Evolutionary conservation across 2,888 invertebrate genomes (phyloP), one percentile per base, ranked within the genome.

Genomic region (Gerosis bhagava): DNA sequence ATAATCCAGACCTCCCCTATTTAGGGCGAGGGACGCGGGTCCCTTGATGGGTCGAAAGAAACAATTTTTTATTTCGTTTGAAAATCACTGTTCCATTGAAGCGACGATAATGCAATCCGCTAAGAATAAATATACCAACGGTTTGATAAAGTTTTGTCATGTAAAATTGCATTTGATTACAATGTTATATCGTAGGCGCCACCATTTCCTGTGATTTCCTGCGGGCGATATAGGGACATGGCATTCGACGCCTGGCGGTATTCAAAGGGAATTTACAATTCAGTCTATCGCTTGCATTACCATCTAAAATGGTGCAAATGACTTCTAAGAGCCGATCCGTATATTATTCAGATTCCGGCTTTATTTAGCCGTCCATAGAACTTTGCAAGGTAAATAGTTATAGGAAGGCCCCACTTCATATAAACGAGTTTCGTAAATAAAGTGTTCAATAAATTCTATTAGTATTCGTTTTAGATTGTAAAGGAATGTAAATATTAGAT

Each of bases 91-190:
- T n/a, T n/a, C n/a, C n/a, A n/a, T n/a, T n/a, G n/a, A n/a, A n/a
- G n/a, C n/a, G n/a, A n/a, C n/a, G n/a, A n/a, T n/a, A n/a, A n/a
- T n/a, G n/a, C n/a, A n/a, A n/a, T n/a, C n/a, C n/a, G n/a, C n/a
- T n/a, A n/a, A n/a, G n/a, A n/a, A n/a, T n/a, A 42, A 46, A 51
- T 58, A 53, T 56, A 32, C 35, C 57, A 25, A 40, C 61, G 65
- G 61, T 61, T 56, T 40, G 65, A 73, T 72, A 71, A 63, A 62
- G 65, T 55, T 63, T 79, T 78, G 75, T 79, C 63, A 78, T 78
- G 78, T 67, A 72, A 79, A 78, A 71, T 63, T 65, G 61, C 57
- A 61, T 40, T 42, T 58, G 64, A 65, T 68, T 41, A 42, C 32
- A 57, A 44, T 48, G 63, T 39, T 19, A 32, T 19, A 16, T 45